Conservation (phyloP, 2,888 invertebrate species). For the Drosophila testacea region DNA sequence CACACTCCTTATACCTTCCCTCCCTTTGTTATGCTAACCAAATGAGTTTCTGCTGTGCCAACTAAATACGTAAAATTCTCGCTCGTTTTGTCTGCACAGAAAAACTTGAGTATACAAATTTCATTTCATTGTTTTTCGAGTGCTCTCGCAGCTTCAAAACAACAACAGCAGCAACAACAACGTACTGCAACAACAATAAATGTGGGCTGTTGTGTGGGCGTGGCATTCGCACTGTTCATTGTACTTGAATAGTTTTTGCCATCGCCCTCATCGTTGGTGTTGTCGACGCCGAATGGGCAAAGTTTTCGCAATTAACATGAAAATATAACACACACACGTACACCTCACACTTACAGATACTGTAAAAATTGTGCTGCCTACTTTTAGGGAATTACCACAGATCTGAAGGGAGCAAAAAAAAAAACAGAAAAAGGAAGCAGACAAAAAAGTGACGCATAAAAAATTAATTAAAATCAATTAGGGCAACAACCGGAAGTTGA, state of each 20-base stretch:
- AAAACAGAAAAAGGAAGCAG: neutral
- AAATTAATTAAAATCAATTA: conserved; percentile 80
- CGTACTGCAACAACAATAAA: conserved; percentile 29
- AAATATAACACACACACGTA: conserved; percentile 37
- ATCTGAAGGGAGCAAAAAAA: conserved; percentile 8
- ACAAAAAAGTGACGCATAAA: conserved; percentile 54
- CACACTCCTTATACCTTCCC: neutral
- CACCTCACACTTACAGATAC: conserved; percentile 9
- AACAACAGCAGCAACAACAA: conserved; percentile 23
- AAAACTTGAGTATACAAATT: conserved; percentile 81
- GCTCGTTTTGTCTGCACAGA: conserved; percentile 68
- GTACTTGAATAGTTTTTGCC: conserved; percentile 69
- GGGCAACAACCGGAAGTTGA: conserved; percentile 49
- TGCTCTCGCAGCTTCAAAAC: conserved; percentile 53
- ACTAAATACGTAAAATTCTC: conserved; percentile 41
- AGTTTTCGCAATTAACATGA: conserved; percentile 75
- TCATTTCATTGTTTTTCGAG: conserved; percentile 81
- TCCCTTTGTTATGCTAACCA: conserved; percentile 77
- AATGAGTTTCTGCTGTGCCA: conserved; percentile 69
- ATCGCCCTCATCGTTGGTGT: conserved; percentile 19
- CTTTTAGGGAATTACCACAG: conserved; percentile 47
- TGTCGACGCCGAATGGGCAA: conserved; percentile 48
- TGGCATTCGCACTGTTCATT: conserved; percentile 52
- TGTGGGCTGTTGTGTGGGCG: conserved; percentile 39
- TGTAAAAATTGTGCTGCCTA: conserved; percentile 37